Evolutionary conservation across 2,888 invertebrate genomes (phyloP), one percentile per base, ranked within the genome.

Genomic region (Cryptus viduatorius): DNA sequence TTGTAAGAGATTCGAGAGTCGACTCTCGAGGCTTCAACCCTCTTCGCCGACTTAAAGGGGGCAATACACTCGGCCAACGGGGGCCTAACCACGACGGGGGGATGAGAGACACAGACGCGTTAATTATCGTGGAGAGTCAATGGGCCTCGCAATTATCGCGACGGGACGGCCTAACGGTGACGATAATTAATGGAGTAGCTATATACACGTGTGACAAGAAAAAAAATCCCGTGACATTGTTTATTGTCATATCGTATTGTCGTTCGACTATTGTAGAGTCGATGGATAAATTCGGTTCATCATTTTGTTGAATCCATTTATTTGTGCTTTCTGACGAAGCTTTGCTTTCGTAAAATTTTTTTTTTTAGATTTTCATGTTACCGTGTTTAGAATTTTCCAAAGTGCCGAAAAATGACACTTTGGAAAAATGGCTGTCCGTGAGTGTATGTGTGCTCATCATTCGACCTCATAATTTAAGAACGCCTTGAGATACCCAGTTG

Each of bases 11-110:
- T 68, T 48, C 44, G 64, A 42, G 42, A 53, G 31, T 46, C 72
- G 75, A 71, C 69, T 44, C 48, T 42, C 73, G 16, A 56, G 14
- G 46, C 8, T 37, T 31, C 81, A 81, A 82, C 81, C 84, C 84
- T 78, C 65, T 37, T 37, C 37, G 37, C 8, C 24, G 86, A 88
- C 72, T 86, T 88, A 65, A 81, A 65, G 69, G 84, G 84, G 80
- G 65, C 78, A 82, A 87, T 89, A 88, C 89, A 89, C 88, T 87
- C 87, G 87, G 79, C 76, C 53, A 79, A 65, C 73, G 5, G 61
- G 75, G 50, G 44, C 78, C 67, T 76, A 71, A 53, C 12, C 61
- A 46, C 78, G 50, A 75, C 71, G 61, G 76, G 85, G 78, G 77
- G 78, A 75, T 78, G 80, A 80, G 80, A 81, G 64, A 73, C 65